phyloP scores from a whole-genome alignment of 2,113 vertebrate genomes.

The Pollachius pollachius region DNA sequence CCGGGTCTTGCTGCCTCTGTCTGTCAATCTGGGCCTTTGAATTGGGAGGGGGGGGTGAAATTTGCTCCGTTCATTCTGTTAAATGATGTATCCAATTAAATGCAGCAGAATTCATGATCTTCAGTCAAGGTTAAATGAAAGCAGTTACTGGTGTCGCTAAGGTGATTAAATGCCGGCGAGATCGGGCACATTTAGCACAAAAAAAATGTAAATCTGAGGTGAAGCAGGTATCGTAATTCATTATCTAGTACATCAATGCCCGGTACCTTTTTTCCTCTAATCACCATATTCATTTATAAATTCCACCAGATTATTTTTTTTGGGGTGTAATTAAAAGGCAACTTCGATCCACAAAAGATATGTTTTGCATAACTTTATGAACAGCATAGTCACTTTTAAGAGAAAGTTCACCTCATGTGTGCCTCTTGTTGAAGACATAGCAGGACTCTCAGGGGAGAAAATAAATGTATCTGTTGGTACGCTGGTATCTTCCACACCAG shows the following conservation, averaged over 20 bases:
- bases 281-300: conserved; percentile 96
- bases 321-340: conserved; percentile 74
- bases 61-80: conserved; percentile 99
- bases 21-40: conserved; percentile 99
- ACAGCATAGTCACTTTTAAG: conserved; percentile 11
- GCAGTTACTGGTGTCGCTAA: conserved; percentile 99
- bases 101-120: conserved; percentile 99
- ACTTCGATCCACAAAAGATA: conserved; percentile 59
- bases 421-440: too few relatives aligned
- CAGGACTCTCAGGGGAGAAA: background rate
- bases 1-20: conserved; percentile 98
- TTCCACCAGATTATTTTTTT: conserved; percentile 83
- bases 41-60: conserved; percentile 86
- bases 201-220: conserved; percentile 97
- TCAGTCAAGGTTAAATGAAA: conserved; percentile 99
- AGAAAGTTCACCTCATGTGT: background rate
- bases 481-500: too few relatives aligned
- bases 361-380: conserved; percentile 28
- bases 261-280: conserved; percentile 93
- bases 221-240: conserved; percentile 99
- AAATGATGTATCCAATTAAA: conserved; percentile 99
- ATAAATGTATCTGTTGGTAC: too few relatives aligned
- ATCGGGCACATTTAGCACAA: conserved; percentile 94
- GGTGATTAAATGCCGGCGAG: conserved; percentile 99
- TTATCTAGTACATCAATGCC: conserved; percentile 98